Conservation (phyloP, 1,140 invertebrate species). For the Drosophila saltans region DNA sequence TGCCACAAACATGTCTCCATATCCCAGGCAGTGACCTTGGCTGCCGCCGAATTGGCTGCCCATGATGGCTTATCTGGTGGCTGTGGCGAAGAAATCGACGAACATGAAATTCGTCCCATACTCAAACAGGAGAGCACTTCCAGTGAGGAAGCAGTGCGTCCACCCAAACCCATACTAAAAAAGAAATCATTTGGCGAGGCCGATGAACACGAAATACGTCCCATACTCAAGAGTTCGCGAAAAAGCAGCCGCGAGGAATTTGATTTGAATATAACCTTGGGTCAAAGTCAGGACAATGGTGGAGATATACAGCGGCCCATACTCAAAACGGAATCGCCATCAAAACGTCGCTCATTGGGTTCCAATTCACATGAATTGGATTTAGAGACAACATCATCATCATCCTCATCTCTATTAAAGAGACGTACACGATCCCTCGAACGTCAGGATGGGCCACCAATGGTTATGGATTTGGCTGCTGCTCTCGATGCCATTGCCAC, state of each 20-base stretch:
- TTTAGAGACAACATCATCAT: conserved; percentile 1
- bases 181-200: conserved; percentile 92
- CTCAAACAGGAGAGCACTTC: conserved; percentile 85
- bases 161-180: conserved; percentile 91
- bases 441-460: conserved; percentile 61
- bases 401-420: conserved; percentile 43
- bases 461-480: conserved; percentile 61
- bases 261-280: conserved; percentile 44
- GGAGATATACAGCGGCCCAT: conserved; percentile 61
- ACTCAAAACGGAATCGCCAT: conserved; percentile 75
- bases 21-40: conserved; percentile 87
- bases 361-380: conserved; percentile 20
- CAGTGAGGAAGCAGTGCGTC: conserved; percentile 80
- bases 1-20: conserved; percentile 87
- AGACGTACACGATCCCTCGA: conserved; percentile 79
- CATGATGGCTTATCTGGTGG: conserved; percentile 26
- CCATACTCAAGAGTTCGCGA: conserved; percentile 90
- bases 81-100: conserved; percentile 83
- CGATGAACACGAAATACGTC: conserved; percentile 87
- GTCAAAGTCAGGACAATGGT: conserved; percentile 36
- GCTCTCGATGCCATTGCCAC: conserved; percentile 71
- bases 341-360: conserved; percentile 71
- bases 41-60: conserved; percentile 84
- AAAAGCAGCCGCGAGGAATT: conserved; percentile 85
- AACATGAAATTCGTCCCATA: conserved; percentile 88